phyloP scores from a whole-genome alignment of 2,797 vertebrate genomes.

The Acipenser ruthenus region DNA sequence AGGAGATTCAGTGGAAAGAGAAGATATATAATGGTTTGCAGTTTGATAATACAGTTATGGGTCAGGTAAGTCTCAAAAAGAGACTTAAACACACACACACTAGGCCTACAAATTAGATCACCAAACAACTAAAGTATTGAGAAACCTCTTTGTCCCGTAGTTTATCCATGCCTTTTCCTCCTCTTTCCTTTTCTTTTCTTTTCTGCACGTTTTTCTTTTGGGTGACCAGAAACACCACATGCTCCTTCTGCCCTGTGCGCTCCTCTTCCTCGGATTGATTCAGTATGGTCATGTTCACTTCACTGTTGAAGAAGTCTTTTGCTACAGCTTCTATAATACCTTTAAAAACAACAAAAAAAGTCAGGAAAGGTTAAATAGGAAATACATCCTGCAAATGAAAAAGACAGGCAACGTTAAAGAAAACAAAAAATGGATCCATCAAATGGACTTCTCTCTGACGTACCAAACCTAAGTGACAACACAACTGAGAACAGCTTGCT shows the following conservation, averaged over 20 bases:
- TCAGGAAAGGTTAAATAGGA: neutral
- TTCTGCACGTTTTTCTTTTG: constrained; percentile 35
- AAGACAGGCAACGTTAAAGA: too few relatives aligned
- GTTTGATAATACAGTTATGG: too few relatives aligned
- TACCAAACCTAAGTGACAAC: neutral
- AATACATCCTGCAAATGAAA: neutral
- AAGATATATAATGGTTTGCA: too few relatives aligned
- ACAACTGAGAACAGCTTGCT: neutral
- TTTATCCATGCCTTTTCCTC: constrained; percentile 1
- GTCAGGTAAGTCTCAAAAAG: too few relatives aligned
- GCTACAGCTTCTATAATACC: constrained; percentile 62
- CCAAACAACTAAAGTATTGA: too few relatives aligned
- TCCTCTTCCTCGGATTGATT: constrained; percentile 55
- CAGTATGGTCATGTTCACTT: constrained; percentile 56
- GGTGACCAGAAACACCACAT: constrained; percentile 58
- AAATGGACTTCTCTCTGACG: too few relatives aligned
- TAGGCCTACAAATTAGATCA: too few relatives aligned
- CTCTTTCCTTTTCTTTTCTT: constrained; percentile 18
- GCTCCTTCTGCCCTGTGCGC: constrained; percentile 62
- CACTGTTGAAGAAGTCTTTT: constrained; percentile 59
- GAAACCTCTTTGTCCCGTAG: constrained; percentile 13
- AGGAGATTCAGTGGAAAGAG: neutral
- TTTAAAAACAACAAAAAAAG: constrained; percentile 27
- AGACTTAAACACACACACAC: too few relatives aligned
- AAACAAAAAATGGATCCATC: too few relatives aligned